A percentile compares a stretch with the other conserved stretches of the same genome.
These are phyloP conservation scores for Sipha flava DNA, from an alignment of 1,140 invertebrate species.

Conservation along the genomic window DNA sequence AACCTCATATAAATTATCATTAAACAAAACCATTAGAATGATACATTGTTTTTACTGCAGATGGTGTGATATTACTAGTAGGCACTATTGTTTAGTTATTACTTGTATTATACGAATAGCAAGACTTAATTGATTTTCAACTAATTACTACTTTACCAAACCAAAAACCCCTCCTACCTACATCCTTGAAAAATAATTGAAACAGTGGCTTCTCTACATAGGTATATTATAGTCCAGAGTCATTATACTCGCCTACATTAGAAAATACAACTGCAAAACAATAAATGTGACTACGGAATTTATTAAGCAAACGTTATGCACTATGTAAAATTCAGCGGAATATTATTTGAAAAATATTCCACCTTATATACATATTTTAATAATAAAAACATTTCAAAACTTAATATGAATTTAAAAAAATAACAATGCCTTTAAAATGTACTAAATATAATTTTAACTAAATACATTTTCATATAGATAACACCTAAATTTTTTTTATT, in stretches of 20 bases:
- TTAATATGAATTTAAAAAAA: too few relatives aligned
- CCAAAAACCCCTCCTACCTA: background rate
- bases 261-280: background rate
- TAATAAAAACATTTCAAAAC: too few relatives aligned
- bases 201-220: background rate
- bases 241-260: background rate
- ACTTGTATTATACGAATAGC: too few relatives aligned
- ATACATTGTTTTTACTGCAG: background rate
- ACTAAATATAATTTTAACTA: too few relatives aligned
- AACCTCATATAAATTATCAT: background rate
- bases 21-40: background rate
- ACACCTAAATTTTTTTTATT: too few relatives aligned
- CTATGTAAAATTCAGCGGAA: background rate
- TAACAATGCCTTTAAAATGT: too few relatives aligned
- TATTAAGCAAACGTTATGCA: background rate
- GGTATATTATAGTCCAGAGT: background rate
- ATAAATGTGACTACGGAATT: background rate
- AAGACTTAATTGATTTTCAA: background rate
- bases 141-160: background rate
- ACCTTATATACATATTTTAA: background rate
- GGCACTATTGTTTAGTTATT: background rate
- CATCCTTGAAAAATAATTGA: background rate
- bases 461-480: too few relatives aligned
- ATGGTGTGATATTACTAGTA: background rate
- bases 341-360: background rate